Evolutionary conservation across 2,888 invertebrate genomes (phyloP).

Genomic region (Poecilus cupreus): DNA sequence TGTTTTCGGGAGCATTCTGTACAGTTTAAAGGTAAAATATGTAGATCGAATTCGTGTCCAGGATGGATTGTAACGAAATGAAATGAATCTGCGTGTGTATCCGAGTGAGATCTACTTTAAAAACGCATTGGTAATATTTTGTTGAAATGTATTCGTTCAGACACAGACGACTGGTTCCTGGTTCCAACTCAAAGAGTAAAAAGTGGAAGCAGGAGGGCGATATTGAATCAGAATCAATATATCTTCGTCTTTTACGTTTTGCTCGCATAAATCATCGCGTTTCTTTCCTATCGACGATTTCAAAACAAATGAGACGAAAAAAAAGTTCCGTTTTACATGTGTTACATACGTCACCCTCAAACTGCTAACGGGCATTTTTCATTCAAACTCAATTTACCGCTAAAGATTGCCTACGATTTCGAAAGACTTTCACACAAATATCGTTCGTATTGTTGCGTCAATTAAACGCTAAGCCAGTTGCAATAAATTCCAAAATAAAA

Average conservation of each 20-base stretch:
- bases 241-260: slow-evolving; percentile 35
- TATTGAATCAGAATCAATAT: slow-evolving; percentile 24
- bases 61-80: too few relatives aligned
- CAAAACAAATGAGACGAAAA: slow-evolving; percentile 53
- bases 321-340: slow-evolving; percentile 52
- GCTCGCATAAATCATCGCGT: slow-evolving; percentile 39
- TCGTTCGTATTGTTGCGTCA: too few relatives aligned
- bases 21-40: too few relatives aligned
- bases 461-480: too few relatives aligned
- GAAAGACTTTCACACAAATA: background rate
- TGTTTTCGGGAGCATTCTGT: too few relatives aligned
- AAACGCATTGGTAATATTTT: too few relatives aligned
- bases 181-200: background rate
- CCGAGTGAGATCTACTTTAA: too few relatives aligned
- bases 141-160: too few relatives aligned
- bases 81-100: too few relatives aligned
- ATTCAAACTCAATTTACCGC: slow-evolving; percentile 23
- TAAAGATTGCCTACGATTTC: background rate
- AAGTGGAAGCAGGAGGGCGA: background rate
- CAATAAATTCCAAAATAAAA: too few relatives aligned
- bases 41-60: too few relatives aligned
- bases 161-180: too few relatives aligned
- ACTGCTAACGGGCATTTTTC: slow-evolving; percentile 13
- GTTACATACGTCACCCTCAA: slow-evolving; percentile 23
- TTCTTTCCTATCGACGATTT: slow-evolving; percentile 40